phyloP scores from a whole-genome alignment of 2,888 invertebrate species.

The Hemithea aestivaria region DNA sequence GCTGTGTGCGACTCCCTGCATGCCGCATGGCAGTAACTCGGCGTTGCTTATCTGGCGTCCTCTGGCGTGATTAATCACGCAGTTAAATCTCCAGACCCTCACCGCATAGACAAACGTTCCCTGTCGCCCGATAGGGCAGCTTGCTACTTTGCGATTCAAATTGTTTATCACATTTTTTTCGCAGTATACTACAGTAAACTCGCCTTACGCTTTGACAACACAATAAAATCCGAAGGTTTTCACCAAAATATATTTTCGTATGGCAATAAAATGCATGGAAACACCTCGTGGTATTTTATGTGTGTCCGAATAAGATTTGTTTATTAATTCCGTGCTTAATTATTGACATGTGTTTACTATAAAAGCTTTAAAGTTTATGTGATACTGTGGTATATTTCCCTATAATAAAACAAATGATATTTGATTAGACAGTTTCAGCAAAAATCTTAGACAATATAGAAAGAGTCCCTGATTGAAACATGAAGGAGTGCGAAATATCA shows the following conservation, averaged over 20 bases:
- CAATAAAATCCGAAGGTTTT: no score
- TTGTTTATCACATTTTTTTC: conserved; percentile 17
- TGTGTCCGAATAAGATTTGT: conserved; percentile 11
- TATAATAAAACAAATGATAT: conserved; percentile 48
- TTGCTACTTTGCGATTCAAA: conserved; percentile 26
- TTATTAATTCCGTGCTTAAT: conserved; percentile 23
- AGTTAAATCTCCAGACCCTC: conserved; percentile 54
- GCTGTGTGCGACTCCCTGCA: conserved; percentile 39
- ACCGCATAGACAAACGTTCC: conserved; percentile 41
- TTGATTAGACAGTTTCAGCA: conserved; percentile 54
- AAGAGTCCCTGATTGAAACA: conserved; percentile 46
- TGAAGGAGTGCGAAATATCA: conserved; percentile 43
- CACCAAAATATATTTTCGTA: conserved; percentile 10
- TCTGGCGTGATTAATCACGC: conserved; percentile 63
- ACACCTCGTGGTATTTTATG: conserved; percentile 6
- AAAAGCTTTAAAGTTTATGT: conserved; percentile 35
- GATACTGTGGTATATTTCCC: conserved; percentile 35
- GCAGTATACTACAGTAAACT: no score
- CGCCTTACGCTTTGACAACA: no score
- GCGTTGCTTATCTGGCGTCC: conserved; percentile 56
- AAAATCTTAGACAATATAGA: conserved; percentile 45
- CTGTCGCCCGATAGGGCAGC: conserved; percentile 38
- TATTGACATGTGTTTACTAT: conserved; percentile 1
- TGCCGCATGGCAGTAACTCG: conserved; percentile 22
- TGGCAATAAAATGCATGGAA: conserved; percentile 9